A percentile compares a stretch with the other conserved stretches of the same genome.
Conservation (phyloP, 2,888 invertebrate genomes). For the Alviniconcha strummeri region DNA sequence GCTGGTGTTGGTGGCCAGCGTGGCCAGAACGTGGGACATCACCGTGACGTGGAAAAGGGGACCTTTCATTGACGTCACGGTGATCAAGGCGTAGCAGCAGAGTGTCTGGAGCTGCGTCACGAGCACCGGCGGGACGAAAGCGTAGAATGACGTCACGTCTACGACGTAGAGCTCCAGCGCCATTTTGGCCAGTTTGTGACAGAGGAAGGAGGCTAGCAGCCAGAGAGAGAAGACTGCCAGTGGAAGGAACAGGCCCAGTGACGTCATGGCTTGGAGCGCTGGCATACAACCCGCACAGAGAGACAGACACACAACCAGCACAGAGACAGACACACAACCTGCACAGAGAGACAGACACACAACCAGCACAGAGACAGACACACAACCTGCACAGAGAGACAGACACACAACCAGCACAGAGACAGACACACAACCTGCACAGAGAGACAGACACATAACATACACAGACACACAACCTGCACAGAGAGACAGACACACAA, state of each 20-base stretch:
- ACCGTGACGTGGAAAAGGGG: background rate
- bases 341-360: too few species aligned
- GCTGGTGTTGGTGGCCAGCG: slow-evolving; percentile 47
- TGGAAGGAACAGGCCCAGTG: background rate
- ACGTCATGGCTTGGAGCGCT: too few species aligned
- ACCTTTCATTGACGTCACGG: background rate
- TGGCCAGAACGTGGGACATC: slow-evolving; percentile 44
- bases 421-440: too few species aligned
- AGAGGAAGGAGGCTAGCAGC: slow-evolving; percentile 43
- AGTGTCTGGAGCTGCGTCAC: background rate
- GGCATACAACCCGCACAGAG: too few species aligned
- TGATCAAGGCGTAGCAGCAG: background rate
- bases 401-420: too few species aligned
- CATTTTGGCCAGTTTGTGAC: slow-evolving; percentile 40
- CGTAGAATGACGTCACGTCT: background rate
- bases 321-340: too few species aligned
- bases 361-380: too few species aligned
- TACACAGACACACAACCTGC: too few species aligned
- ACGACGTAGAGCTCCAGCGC: background rate
- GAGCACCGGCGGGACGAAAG: background rate
- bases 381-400: too few species aligned
- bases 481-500: too few species aligned
- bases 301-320: too few species aligned
- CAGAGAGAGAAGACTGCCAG: slow-evolving; percentile 35
- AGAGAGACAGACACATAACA: too few species aligned